Conservation (phyloP, 2,113 vertebrate genomes). For the Scartelaos histophorus region DNA sequence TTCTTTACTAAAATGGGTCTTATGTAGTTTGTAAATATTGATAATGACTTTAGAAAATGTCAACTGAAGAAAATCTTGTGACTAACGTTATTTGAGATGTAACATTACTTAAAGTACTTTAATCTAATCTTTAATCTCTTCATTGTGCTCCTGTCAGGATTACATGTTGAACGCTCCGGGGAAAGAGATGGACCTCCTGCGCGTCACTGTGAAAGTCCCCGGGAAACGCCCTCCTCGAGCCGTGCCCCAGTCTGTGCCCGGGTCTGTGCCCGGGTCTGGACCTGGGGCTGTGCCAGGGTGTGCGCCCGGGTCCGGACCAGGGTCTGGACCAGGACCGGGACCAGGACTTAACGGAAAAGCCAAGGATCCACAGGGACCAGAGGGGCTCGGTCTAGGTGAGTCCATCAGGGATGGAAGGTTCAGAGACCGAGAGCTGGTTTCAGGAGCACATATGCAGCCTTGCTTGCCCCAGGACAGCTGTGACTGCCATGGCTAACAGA, state of each 20-base stretch:
- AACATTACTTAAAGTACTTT: too few species aligned
- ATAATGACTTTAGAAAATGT: too few species aligned
- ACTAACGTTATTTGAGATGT: too few species aligned
- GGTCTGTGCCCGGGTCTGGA: slow-evolving; percentile 82
- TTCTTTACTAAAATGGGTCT: too few species aligned
- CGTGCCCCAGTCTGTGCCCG: slow-evolving; percentile 77
- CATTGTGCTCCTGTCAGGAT: slow-evolving; percentile 72
- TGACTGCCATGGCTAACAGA: too few species aligned
- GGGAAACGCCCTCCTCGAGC: slow-evolving; percentile 92
- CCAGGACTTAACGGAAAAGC: slow-evolving; percentile 88
- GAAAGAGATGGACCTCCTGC: slow-evolving; percentile 93
- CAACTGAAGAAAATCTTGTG: too few species aligned
- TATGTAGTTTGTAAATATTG: too few species aligned
- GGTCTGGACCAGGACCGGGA: slow-evolving; percentile 76
- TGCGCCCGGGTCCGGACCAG: slow-evolving; percentile 72
- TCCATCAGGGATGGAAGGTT: not conserved
- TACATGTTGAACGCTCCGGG: slow-evolving; percentile 93
- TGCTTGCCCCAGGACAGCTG: too few species aligned
- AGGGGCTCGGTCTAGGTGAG: slow-evolving; percentile 69
- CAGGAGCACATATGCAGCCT: too few species aligned
- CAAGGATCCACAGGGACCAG: slow-evolving; percentile 81
- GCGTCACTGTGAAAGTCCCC: slow-evolving; percentile 95
- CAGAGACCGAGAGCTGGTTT: too few species aligned
- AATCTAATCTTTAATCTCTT: too few species aligned
- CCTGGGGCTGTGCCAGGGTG: slow-evolving; percentile 56